phyloP scores from a whole-genome alignment of 2,113 vertebrate genomes.

The Megaceryle torquata region DNA sequence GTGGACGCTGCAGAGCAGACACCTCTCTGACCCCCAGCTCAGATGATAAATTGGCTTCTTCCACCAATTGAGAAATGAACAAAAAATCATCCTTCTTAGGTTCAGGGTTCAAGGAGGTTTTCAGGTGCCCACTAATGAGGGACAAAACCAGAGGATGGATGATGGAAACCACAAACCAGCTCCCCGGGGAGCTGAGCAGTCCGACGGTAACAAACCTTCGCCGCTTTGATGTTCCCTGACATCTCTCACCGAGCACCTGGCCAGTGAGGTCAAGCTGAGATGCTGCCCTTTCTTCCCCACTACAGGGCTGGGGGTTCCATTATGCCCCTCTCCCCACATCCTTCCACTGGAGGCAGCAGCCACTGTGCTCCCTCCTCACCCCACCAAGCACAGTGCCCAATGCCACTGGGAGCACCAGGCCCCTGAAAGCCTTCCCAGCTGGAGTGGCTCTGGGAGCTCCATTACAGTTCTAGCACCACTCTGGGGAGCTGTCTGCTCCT shows the following conservation, averaged over 20 bases:
- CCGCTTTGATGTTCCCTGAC: not conserved
- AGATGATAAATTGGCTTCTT: not conserved
- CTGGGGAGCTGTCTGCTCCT: not conserved
- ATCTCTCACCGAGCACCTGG: not conserved
- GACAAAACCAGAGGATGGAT: not conserved
- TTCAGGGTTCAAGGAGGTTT: not conserved
- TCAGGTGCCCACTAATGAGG: not conserved
- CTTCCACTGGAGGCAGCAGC: not conserved
- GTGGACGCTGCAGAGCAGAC: not conserved
- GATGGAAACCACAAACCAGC: not conserved
- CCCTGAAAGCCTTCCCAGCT: not conserved
- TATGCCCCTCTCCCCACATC: not conserved
- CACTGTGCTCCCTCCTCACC: not conserved
- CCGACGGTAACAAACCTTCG: not conserved
- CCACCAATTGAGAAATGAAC: not conserved
- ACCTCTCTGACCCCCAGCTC: rapidly evolving
- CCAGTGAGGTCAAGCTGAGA: not conserved
- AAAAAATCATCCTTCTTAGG: not conserved
- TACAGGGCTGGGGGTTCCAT: not conserved
- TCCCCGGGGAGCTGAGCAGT: not conserved
- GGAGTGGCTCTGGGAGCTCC: not conserved
- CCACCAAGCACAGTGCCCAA: not conserved
- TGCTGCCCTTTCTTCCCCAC: not conserved
- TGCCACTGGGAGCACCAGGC: rapidly evolving
- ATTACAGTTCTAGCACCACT: not conserved